phyloP scores from a whole-genome alignment of 2,113 vertebrate genomes.

The Tupaia chinensis region DNA sequence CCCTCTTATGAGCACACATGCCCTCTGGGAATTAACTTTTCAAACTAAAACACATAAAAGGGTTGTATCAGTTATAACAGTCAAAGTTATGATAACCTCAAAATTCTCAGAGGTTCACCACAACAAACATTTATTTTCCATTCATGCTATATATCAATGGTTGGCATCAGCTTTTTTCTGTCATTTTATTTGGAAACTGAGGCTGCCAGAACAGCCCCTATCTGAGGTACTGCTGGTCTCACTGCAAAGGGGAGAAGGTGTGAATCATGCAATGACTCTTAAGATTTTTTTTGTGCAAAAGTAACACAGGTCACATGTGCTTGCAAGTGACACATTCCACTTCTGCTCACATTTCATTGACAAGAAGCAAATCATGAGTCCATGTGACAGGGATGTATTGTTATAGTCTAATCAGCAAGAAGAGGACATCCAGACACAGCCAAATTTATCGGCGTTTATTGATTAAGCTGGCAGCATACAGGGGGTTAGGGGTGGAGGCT shows the following conservation, averaged over 20 bases:
- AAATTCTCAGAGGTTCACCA: neutral
- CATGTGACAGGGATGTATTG: neutral
- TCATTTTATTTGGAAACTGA: conserved; percentile 8
- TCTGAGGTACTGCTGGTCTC: neutral
- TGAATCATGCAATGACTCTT: neutral
- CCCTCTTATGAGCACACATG: too few relatives aligned
- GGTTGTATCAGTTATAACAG: neutral
- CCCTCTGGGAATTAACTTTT: too few relatives aligned
- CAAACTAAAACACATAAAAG: neutral
- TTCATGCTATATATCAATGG: neutral
- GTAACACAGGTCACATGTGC: too few relatives aligned
- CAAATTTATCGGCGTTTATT: too few relatives aligned
- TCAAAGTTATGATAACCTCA: neutral
- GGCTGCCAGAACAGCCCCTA: neutral
- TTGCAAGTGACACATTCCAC: neutral
- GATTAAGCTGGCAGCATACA: too few relatives aligned
- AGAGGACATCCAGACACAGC: too few relatives aligned
- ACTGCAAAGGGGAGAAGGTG: neutral
- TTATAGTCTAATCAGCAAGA: too few relatives aligned
- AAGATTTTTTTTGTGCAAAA: neutral
- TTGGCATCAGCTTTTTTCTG: neutral
- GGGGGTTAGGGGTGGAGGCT: too few relatives aligned
- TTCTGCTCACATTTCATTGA: neutral
- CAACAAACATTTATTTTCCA: neutral
- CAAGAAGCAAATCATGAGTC: conserved; percentile 18